Base-by-base conservation (phyloP, 1,140 invertebrate genomes). In the Nylanderia fulva region DNA sequence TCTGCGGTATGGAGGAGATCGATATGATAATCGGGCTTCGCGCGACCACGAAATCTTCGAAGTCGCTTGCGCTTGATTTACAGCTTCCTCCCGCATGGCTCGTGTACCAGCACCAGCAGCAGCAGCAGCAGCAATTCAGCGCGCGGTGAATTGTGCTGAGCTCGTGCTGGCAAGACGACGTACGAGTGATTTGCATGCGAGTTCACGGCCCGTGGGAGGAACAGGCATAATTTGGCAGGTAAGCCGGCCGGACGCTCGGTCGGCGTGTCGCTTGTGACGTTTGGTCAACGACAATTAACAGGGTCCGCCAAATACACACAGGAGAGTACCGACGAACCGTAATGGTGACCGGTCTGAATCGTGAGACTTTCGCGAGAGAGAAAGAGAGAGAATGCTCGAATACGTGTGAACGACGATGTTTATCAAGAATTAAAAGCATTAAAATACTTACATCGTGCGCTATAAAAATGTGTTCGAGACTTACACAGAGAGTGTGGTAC, bases 121-220 rank as follows among this genome's bases (percentile, higher is more conserved):
- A 15, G 52, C 42, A 52, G 42, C 42, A 27, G 84, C 56, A 71
- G 61, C 77, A 82, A 71, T 83, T 85, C 77, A 83, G 60, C 54
- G 52, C 83, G 24, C 52, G 66, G 66, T 74, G 89, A 89, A 91
- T 91, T 91, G 90, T 91, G 90, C 90, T 91, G 90, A 91, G 84
- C 84, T 90, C 88, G 87, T 90, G 89, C 89, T 87, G 79, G 87
- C 87, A 89, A 86, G 84, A 86, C 87, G 85, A 90, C 87, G 85
- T 89, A 66, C 84, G 64, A 87, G 89, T 90, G 90, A 91, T 91
- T 91, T 91, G 90, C 90, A 91, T 90, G 79, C 84, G 86, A 87
- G 80, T 63, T 60, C 60, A 58, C 75, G 84, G 48, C 61, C 83
- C 61, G 77, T 66, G 84, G 75, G 72, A 85, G 84, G 76, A 85